A percentile compares a stretch with the other conserved stretches of the same genome.
phyloP scores from a whole-genome alignment of 2,797 vertebrate genomes.

The Chrosomus eos region DNA sequence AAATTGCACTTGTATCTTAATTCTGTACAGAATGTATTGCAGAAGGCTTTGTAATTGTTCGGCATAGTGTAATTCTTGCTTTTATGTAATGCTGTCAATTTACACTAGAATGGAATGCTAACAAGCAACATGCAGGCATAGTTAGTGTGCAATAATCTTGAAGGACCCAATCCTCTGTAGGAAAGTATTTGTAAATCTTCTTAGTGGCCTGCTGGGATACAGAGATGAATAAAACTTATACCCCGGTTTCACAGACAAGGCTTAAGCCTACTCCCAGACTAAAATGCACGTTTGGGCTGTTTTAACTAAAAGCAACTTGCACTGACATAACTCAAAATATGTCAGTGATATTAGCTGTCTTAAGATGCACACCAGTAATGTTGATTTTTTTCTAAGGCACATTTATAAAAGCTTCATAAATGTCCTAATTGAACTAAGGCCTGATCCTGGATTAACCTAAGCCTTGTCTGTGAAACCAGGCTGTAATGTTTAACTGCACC shows the following conservation, averaged over 20 bases:
- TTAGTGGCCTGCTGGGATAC: not conserved
- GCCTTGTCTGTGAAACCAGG: no score
- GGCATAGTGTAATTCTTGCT: not conserved
- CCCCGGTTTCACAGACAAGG: no score
- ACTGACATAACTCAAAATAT: not conserved
- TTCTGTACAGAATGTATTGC: not conserved
- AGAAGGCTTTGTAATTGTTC: not conserved
- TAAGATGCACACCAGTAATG: no score
- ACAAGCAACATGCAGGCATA: not conserved
- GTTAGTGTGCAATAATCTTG: conserved; percentile 15
- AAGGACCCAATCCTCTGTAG: not conserved
- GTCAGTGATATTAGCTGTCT: no score
- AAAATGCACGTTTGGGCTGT: no score
- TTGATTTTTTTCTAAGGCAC: no score
- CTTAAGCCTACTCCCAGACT: no score
- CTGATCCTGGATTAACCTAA: no score
- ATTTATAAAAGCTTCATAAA: no score
- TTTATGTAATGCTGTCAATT: conserved; percentile 25
- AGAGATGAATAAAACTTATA: not conserved
- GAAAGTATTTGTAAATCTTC: not conserved
- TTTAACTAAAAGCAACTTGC: no score
- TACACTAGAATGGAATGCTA: conserved; percentile 2
- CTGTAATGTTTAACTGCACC: not conserved
- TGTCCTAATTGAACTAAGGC: no score
- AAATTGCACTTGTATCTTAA: not conserved